phyloP scores from a whole-genome alignment of 2,888 invertebrate genomes.

The Hydropsyche betteni region DNA sequence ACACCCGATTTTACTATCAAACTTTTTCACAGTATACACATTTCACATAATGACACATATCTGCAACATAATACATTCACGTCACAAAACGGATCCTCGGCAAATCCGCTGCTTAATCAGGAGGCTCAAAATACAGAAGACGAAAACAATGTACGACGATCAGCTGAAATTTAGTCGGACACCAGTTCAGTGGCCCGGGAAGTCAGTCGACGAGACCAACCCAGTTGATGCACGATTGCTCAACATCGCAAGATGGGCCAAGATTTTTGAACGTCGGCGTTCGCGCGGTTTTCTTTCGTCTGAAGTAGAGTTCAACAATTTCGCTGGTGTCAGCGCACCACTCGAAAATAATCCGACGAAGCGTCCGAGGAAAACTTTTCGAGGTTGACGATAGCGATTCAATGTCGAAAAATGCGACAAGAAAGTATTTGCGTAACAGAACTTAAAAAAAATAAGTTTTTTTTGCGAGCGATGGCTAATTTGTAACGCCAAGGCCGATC shows the following conservation, averaged over 20 bases:
- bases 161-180: constrained; percentile 13
- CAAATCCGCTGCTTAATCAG: too few relatives aligned
- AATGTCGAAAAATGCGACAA: constrained; percentile 27
- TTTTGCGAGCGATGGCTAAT: constrained; percentile 3
- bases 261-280: constrained; percentile 19
- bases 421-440: constrained; percentile 29
- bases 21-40: too few relatives aligned
- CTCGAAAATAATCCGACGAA: constrained; percentile 1
- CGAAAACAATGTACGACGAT: background rate
- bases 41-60: constrained; percentile 1
- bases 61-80: background rate
- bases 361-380: background rate
- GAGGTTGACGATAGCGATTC: constrained; percentile 2
- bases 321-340: too few relatives aligned
- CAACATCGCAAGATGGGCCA: constrained; percentile 11
- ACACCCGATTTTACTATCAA: background rate
- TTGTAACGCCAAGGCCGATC: background rate
- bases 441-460: constrained; percentile 7
- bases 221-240: constrained; percentile 16
- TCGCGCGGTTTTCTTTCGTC: too few relatives aligned
- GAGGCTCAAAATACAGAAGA: too few relatives aligned
- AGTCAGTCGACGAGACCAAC: constrained; percentile 4
- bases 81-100: too few relatives aligned
- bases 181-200: constrained; percentile 27
- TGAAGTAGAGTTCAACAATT: too few relatives aligned